These are phyloP conservation scores for Paracanthobrama guichenoti DNA, from an alignment of 2,113 vertebrate genomes.

Conservation along the genomic window DNA sequence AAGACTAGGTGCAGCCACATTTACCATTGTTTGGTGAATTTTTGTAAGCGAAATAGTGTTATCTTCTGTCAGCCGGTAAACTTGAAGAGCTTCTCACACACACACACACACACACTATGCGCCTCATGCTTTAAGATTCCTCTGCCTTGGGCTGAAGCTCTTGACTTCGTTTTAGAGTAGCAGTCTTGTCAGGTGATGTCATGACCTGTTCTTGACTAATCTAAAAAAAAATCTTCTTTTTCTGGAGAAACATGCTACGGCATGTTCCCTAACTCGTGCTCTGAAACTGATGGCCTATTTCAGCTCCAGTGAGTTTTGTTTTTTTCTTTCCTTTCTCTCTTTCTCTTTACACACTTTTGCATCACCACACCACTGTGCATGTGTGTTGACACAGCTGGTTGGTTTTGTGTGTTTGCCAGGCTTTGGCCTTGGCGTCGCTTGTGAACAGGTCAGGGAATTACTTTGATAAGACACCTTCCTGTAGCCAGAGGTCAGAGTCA, in stretches of 20 bases:
- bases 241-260: conserved; percentile 6
- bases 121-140: neutral
- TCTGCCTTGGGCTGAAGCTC: neutral
- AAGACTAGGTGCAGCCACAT: no score
- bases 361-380: conserved; percentile 9
- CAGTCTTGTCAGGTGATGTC: conserved; percentile 23
- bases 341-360: neutral
- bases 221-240: conserved; percentile 33
- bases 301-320: neutral
- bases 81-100: neutral
- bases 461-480: conserved; percentile 49
- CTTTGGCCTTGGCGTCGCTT: neutral
- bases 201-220: conserved; percentile 27
- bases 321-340: neutral
- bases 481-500: conserved; percentile 45
- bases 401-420: conserved; percentile 41
- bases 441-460: conserved; percentile 32
- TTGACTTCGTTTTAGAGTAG: conserved; percentile 2
- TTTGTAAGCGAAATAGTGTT: neutral
- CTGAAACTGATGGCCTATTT: neutral
- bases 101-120: no score
- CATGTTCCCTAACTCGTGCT: neutral
- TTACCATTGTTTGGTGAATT: no score
- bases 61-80: neutral
- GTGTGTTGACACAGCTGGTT: conserved; percentile 27